Evolutionary conservation across 1,140 invertebrate genomes (phyloP), one percentile per base, ranked within the genome.

Genomic region (Paralvinella palmiformis): DNA sequence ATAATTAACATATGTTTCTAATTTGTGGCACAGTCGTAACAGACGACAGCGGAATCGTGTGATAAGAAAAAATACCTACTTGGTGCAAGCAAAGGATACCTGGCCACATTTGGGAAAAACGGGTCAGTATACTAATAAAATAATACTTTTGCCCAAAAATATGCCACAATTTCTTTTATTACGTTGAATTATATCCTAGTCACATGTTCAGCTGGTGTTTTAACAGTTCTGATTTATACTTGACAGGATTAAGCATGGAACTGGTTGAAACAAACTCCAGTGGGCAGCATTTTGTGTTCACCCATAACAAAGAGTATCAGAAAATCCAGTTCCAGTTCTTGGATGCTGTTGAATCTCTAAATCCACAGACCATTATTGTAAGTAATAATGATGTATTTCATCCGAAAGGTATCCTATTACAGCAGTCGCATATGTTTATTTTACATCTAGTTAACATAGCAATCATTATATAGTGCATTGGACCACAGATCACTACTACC

Each of bases 331-430:
- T 84, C 57, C 82, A 83, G 72, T 94, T 93, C 75, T 81, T 91
- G 31, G 80, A 87, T 67, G 90, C 90, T 57, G 87, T 93, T 20
- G 88, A 91, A 75, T 88, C 86, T 69, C 83, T 89, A 24, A 88
- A 92, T 79, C 88, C 90, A 1, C 88, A 92, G 69, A 89, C 88
- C 75, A 87, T 93, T 69, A 84, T 90, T 59, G 88, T 89, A 76
- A 82, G 81, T 81, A 31, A 13, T 41, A 10, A 41, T 13, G 10
- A n/a, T n/a, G n/a, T n/a, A n/a, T n/a, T n/a, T n/a, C n/a, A n/a
- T n/a, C n/a, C n/a, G n/a, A n/a, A n/a, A n/a, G n/a, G n/a, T n/a
- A n/a, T n/a, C n/a, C n/a, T n/a, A n/a, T n/a, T n/a, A n/a, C n/a
- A n/a, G n/a, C n/a, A n/a, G 2, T 5, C 35, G 57, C 15, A 24